Conservation (phyloP, 2,888 invertebrate genomes). For the Anticlea derivata region DNA sequence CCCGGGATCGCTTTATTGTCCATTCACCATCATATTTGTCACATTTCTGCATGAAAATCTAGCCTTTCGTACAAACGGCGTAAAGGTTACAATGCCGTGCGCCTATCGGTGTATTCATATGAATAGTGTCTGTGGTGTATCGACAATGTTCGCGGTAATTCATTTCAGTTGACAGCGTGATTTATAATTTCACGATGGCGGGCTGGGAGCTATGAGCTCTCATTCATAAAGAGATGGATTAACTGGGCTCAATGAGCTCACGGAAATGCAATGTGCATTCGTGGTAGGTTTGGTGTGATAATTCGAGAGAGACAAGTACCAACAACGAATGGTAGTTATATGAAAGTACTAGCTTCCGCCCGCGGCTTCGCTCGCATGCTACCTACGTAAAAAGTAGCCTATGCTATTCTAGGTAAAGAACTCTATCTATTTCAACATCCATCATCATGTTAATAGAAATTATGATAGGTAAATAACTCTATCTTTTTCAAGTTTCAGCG, state of each 20-base stretch:
- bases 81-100: slow-evolving; percentile 12
- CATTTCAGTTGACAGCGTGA: slow-evolving; percentile 26
- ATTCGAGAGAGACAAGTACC: neutral
- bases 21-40: slow-evolving; percentile 21
- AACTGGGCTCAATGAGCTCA: slow-evolving; percentile 12
- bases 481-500: too few species aligned
- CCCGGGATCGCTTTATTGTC: slow-evolving; percentile 46
- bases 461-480: too few species aligned
- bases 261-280: slow-evolving; percentile 17
- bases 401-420: too few species aligned
- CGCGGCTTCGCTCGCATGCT: too few species aligned
- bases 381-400: too few species aligned
- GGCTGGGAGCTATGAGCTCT: slow-evolving; percentile 8
- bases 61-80: neutral
- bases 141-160: slow-evolving; percentile 21
- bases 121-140: slow-evolving; percentile 18
- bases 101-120: neutral
- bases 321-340: too few species aligned
- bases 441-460: too few species aligned
- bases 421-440: too few species aligned
- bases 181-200: slow-evolving; percentile 20
- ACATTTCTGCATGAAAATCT: slow-evolving; percentile 4
- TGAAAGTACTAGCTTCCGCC: too few species aligned
- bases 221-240: slow-evolving; percentile 8
- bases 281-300: neutral